A percentile compares a stretch with the other conserved stretches of the same genome.
phyloP scores from a whole-genome alignment of 2,888 invertebrate genomes.

The Tribolium freemani region DNA sequence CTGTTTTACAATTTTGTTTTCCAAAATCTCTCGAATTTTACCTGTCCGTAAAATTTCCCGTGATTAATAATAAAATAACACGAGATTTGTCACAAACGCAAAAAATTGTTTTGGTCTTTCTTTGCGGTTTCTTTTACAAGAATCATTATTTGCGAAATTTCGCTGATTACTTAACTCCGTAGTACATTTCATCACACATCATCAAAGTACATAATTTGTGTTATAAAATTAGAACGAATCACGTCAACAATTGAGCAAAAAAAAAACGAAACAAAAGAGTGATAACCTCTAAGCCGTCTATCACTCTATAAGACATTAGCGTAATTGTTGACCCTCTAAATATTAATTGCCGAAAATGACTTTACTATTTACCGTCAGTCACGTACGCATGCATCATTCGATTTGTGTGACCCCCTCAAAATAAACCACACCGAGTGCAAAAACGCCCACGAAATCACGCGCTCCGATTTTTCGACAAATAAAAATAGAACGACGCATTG shows the following conservation, averaged over 20 bases:
- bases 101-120: no score
- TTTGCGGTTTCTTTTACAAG: no score
- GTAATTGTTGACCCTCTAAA: slow-evolving; percentile 5
- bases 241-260: no score
- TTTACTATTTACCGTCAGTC: slow-evolving; percentile 8
- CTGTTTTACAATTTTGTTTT: no score
- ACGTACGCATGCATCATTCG: slow-evolving; percentile 13
- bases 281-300: neutral
- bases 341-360: slow-evolving; percentile 29
- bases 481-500: neutral
- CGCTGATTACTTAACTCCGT: no score
- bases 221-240: neutral
- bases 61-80: no score
- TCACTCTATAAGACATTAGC: neutral
- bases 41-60: no score
- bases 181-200: no score
- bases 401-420: slow-evolving; percentile 27
- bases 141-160: no score
- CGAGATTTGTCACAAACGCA: no score
- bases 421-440: slow-evolving; percentile 54
- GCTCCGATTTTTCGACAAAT: slow-evolving; percentile 40
- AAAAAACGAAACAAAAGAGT: neutral
- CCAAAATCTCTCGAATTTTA: no score
- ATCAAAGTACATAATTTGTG: neutral
- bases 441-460: slow-evolving; percentile 57